Evolutionary conservation across 2,113 vertebrate genomes (phyloP), one percentile per base, ranked within the genome.

Genomic region (Ictidomys tridecemlineatus): DNA sequence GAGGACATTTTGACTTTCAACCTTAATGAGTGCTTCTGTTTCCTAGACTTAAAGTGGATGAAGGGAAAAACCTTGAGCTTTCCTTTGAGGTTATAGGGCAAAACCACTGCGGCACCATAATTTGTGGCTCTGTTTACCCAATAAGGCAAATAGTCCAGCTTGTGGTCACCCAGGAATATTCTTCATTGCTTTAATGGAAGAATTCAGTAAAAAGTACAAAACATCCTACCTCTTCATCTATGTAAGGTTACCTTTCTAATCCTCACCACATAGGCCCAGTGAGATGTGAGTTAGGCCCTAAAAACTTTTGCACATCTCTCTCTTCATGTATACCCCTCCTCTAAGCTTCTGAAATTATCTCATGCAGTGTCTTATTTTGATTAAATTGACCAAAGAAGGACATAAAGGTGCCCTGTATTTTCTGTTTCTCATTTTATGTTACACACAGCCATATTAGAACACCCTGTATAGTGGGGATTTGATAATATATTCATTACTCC

Each of bases 1-100:
- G 45, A 96, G 30, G 48, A 4, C 26, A 17, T 88, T 96, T 93
- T 96, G 58, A 88, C 20, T 74, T 94, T 88, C 34, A 58, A 20
- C 9, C 56, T 93, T 84, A 89, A 67, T 0, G 48, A 87, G 63
- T 88, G 34, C 39, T 77, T 88, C 69, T 93, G 26, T 78, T n/a
- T 87, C 63, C 12, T 94, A 83, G 45, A 69, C 34, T 63, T 79
- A 80, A 24, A 77, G 69, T 82, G 45, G 34, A 74, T 69, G 13
- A 28, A 85, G 37, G 83, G 34, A 93, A 58, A 87, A 87, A 42
- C 5, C 11, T 83, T 95, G 76, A 87, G 2, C 9, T 88, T 39
- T 88, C 11, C 24, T 87, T 96, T 93, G 30, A 48, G 45, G 7
- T 53, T 69, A 45, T 88, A 61, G 77, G 39, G 4, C 8, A 34